phyloP scores from a whole-genome alignment of 1,140 invertebrate species.

The Drosophila tani region DNA sequence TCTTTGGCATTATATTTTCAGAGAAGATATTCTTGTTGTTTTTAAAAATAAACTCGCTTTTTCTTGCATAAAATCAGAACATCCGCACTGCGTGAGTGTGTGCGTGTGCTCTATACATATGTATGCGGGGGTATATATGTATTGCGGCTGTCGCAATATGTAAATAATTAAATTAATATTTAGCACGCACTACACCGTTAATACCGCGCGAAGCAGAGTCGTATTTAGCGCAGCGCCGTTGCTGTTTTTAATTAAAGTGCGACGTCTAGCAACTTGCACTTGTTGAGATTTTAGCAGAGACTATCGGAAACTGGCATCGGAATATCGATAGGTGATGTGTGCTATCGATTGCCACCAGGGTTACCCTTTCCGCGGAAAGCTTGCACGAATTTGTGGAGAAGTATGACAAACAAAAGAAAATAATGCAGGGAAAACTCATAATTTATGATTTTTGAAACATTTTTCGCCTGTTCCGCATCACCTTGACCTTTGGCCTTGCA shows the following conservation, averaged over 20 bases:
- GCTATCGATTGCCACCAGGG: conserved; percentile 9
- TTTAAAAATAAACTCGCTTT: conserved; percentile 51
- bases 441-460: conserved; percentile 9
- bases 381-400: no score
- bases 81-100: conserved; percentile 32
- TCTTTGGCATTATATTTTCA: conserved; percentile 59
- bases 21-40: conserved; percentile 49
- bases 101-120: conserved; percentile 14
- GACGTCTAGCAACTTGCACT: conserved; percentile 28
- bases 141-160: conserved; percentile 43
- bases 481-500: conserved; percentile 44
- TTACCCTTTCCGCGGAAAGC: conserved; percentile 15
- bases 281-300: conserved; percentile 39
- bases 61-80: conserved; percentile 62
- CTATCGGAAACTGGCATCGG: conserved; percentile 3
- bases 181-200: conserved; percentile 40
- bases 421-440: conserved; percentile 7
- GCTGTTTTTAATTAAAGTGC: conserved; percentile 25
- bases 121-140: conserved; percentile 1
- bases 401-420: background rate
- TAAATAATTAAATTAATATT: conserved; percentile 15
- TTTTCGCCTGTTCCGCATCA: conserved; percentile 10
- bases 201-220: conserved; percentile 11
- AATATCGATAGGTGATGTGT: conserved; percentile 1
- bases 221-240: conserved; percentile 11